These are phyloP conservation scores for Myxocyprinus asiaticus DNA, from an alignment of 2,113 vertebrate genomes.

Conservation along the genomic window DNA sequence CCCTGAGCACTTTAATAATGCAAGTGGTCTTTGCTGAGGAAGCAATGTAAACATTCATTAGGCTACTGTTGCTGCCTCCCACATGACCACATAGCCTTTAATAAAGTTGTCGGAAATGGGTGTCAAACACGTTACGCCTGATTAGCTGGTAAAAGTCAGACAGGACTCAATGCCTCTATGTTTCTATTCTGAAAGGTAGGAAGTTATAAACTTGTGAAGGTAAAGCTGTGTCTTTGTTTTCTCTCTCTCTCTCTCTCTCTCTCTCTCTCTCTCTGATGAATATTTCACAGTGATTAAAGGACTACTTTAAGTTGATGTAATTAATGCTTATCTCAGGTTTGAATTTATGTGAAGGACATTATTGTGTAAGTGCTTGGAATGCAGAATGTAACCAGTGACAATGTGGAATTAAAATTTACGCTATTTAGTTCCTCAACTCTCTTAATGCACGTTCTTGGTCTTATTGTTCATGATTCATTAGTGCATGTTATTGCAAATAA, in stretches of 20 bases:
- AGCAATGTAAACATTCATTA: slow-evolving; percentile 49
- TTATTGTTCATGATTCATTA: too few relatives aligned
- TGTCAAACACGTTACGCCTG: not conserved
- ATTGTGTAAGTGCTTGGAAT: too few relatives aligned
- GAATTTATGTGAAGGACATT: too few relatives aligned
- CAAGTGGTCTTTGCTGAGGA: slow-evolving; percentile 14
- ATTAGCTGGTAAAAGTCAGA: slow-evolving; percentile 1
- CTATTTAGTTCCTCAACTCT: too few relatives aligned
- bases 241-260: not conserved
- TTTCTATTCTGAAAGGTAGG: not conserved
- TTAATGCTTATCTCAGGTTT: too few relatives aligned
- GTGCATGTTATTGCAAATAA: too few relatives aligned
- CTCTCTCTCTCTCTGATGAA: not conserved
- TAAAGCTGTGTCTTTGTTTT: not conserved
- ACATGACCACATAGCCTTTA: slow-evolving; percentile 23
- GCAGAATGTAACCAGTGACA: too few relatives aligned
- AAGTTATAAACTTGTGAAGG: slow-evolving; percentile 14
- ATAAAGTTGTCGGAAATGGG: slow-evolving; percentile 25
- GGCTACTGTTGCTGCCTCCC: slow-evolving; percentile 13
- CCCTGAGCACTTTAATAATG: not conserved
- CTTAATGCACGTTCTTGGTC: too few relatives aligned
- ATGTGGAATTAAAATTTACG: too few relatives aligned
- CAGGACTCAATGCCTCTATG: not conserved
- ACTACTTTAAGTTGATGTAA: too few relatives aligned
- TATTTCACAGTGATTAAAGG: too few relatives aligned